phyloP scores from a whole-genome alignment of 2,888 invertebrate genomes.

The Nemotelus nigrinus region DNA sequence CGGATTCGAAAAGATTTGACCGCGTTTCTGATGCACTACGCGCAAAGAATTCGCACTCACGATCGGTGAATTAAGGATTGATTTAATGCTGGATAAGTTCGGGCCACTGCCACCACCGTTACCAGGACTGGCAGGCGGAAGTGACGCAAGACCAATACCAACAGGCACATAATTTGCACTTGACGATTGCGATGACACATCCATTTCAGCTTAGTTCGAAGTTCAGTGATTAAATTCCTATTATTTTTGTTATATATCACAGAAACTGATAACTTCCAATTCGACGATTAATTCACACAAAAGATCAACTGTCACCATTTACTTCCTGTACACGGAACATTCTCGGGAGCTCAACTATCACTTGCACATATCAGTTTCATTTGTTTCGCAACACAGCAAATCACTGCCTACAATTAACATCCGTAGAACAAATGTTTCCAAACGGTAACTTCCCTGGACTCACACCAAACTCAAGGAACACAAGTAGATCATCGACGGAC shows the following conservation, averaged over 20 bases:
- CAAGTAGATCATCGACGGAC: no score
- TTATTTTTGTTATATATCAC: constrained; percentile 1
- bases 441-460: no score
- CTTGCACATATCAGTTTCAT: no score
- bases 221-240: background rate
- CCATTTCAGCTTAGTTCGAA: constrained; percentile 39
- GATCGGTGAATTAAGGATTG: constrained; percentile 41
- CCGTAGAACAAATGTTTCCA: no score
- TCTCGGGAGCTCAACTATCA: no score
- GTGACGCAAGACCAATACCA: constrained; percentile 11
- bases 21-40: constrained; percentile 48
- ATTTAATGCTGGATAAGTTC: constrained; percentile 42
- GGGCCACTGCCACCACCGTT: background rate
- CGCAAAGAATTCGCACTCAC: constrained; percentile 41
- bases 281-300: no score
- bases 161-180: background rate
- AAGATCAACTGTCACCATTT: no score
- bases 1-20: constrained; percentile 22
- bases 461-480: no score
- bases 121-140: constrained; percentile 28
- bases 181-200: constrained; percentile 47
- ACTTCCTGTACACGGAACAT: no score
- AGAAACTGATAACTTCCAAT: background rate
- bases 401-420: no score
- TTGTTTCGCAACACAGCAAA: no score